These are phyloP conservation scores for Podarcis siculus DNA, from an alignment of 2,797 vertebrate species.

Conservation along the genomic window DNA sequence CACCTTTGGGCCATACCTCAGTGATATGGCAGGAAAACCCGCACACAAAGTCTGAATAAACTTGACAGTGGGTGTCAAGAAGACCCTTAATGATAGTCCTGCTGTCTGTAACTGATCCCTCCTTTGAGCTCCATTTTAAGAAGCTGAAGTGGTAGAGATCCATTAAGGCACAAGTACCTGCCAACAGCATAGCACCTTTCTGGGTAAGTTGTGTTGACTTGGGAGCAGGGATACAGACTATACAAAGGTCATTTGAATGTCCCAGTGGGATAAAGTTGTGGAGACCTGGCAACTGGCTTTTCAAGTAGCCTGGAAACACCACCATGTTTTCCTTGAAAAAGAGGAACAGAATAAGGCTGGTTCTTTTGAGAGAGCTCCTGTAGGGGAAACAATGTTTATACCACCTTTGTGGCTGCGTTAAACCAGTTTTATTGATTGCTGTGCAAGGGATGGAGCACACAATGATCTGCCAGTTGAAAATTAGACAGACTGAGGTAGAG, in stretches of 20 bases:
- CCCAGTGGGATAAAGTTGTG: background rate
- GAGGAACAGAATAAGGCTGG: background rate
- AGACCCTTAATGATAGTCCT: background rate
- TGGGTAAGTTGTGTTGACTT: background rate
- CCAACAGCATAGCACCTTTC: background rate
- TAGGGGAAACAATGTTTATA: no score
- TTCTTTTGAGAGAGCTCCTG: background rate
- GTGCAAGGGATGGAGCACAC: background rate
- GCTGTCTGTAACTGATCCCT: background rate
- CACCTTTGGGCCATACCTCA: background rate
- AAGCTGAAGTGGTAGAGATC: background rate
- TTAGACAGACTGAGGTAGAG: background rate
- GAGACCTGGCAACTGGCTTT: background rate
- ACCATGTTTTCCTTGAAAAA: background rate
- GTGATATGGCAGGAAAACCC: background rate
- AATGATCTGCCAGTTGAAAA: background rate
- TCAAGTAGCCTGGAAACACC: background rate
- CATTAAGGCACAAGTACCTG: background rate
- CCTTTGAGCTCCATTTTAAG: background rate
- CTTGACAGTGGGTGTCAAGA: background rate
- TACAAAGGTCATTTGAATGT: background rate
- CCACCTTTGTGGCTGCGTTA: background rate
- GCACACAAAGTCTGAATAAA: background rate
- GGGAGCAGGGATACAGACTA: background rate
- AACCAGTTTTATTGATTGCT: background rate